Conservation (phyloP, 2,797 vertebrate genomes). For the Notoglanidium macrostoma region DNA sequence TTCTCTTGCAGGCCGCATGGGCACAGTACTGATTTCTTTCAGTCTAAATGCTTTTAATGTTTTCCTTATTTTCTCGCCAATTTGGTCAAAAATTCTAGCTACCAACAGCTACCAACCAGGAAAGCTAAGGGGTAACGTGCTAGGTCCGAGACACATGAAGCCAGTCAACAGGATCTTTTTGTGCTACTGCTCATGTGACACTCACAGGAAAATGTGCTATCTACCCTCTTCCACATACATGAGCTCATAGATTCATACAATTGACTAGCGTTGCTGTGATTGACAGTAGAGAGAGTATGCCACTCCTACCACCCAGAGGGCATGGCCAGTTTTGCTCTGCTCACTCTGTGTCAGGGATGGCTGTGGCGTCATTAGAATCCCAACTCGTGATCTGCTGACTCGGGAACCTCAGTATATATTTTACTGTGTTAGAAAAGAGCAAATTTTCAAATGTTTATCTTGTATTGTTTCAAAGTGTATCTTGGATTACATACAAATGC, state of each 20-base stretch:
- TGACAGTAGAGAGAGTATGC: background rate
- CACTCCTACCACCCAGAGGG: background rate
- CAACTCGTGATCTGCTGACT: background rate
- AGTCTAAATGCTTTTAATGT: no score
- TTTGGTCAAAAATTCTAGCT: background rate
- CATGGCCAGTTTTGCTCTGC: background rate
- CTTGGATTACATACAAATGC: background rate
- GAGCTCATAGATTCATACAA: background rate
- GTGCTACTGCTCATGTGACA: no score
- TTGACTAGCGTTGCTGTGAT: background rate
- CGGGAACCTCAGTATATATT: background rate
- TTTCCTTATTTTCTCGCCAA: background rate
- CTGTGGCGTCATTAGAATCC: background rate
- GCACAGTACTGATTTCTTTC: background rate
- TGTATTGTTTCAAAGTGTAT: background rate
- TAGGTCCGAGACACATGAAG: background rate
- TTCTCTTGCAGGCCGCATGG: background rate
- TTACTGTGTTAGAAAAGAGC: background rate
- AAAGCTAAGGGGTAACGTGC: background rate
- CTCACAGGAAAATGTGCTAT: background rate
- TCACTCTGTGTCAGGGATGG: background rate
- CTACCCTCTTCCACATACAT: background rate
- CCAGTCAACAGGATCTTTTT: background rate
- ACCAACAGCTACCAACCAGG: background rate
- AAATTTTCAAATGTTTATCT: background rate